Evolutionary conservation across 2,797 vertebrate genomes (phyloP).

Genomic region (Sarcophilus harrisii): DNA sequence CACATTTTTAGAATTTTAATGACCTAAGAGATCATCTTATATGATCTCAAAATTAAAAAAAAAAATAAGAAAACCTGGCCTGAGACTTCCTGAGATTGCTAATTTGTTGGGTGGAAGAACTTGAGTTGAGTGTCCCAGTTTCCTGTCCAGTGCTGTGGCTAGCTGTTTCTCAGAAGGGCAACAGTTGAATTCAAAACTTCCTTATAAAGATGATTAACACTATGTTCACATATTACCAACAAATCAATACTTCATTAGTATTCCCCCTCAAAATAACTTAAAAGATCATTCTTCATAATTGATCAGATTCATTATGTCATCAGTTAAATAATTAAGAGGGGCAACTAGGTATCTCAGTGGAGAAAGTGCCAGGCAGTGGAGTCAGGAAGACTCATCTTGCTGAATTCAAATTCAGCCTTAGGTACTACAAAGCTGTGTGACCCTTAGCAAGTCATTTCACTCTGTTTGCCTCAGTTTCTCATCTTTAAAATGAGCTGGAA

Average conservation of each 20-base stretch:
- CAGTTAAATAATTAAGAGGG: neutral
- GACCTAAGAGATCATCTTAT: neutral
- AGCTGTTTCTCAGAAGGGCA: neutral
- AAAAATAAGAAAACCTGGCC: neutral
- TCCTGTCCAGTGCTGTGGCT: neutral
- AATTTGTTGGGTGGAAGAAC: neutral
- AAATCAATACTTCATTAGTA: neutral
- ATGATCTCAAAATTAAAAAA: neutral
- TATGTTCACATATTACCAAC: neutral
- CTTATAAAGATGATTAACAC: neutral
- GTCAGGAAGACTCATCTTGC: neutral
- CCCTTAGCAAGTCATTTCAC: neutral
- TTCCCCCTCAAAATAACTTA: neutral
- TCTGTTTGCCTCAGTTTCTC: neutral
- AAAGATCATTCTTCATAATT: neutral
- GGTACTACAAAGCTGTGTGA: neutral
- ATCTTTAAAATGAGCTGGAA: neutral
- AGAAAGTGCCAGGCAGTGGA: neutral
- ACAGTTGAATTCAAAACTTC: neutral
- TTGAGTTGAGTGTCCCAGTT: neutral
- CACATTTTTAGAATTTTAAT: neutral
- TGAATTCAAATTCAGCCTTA: neutral
- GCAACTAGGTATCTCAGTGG: neutral
- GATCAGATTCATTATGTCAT: neutral
- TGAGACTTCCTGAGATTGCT: neutral